phyloP scores from a whole-genome alignment of 2,888 invertebrate genomes.

The Callyntrura sp. region DNA sequence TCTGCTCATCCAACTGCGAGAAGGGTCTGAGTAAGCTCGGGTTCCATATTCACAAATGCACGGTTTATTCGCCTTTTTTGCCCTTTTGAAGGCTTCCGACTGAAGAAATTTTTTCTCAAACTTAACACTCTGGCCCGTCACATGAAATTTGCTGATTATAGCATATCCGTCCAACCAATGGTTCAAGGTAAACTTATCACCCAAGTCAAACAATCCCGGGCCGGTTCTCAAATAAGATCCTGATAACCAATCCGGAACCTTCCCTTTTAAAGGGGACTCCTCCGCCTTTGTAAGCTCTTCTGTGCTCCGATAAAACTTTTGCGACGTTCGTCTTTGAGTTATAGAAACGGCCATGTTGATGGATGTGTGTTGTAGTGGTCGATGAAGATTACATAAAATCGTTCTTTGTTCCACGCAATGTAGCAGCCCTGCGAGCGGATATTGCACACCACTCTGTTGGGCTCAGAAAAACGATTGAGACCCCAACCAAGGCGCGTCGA shows the following conservation, averaged over 20 bases:
- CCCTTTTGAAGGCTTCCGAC: conserved; percentile 86
- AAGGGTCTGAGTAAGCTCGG: conserved; percentile 71
- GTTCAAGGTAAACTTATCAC: conserved; percentile 74
- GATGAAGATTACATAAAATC: neutral
- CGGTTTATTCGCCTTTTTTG: conserved; percentile 72
- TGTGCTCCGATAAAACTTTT: conserved; percentile 78
- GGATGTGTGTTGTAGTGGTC: too few relatives aligned
- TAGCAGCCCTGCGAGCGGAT: neutral
- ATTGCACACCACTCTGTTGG: neutral
- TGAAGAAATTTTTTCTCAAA: conserved; percentile 85
- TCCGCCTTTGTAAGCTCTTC: conserved; percentile 75
- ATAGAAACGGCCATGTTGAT: conserved; percentile 69
- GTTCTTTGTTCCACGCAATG: too few relatives aligned
- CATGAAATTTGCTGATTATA: conserved; percentile 78
- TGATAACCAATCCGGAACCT: conserved; percentile 70
- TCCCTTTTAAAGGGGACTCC: conserved; percentile 65
- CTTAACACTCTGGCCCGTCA: conserved; percentile 82
- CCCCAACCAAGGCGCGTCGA: neutral
- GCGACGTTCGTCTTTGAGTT: conserved; percentile 66
- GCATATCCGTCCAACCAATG: conserved; percentile 79
- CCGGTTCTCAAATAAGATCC: conserved; percentile 71
- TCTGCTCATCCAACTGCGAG: conserved; percentile 74
- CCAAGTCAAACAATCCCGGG: conserved; percentile 72
- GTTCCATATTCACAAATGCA: conserved; percentile 76
- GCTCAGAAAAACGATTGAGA: neutral